Base-by-base conservation (phyloP, 2,113 vertebrate species). In the Oophaga pumilio region DNA sequence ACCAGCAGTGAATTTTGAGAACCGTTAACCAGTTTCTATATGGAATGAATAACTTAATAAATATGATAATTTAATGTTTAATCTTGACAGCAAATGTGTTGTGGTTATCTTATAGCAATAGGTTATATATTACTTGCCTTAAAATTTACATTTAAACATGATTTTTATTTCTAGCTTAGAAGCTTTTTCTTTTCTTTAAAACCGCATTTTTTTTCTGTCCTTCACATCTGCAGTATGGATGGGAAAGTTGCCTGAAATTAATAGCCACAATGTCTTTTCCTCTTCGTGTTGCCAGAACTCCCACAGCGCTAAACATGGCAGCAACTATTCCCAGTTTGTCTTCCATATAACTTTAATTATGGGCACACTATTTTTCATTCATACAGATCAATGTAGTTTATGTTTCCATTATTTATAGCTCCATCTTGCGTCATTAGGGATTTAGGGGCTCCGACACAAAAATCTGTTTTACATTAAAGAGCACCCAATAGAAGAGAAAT, bases 281-380 rank as follows among this genome's bases (percentile, higher is more conserved):
- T 53, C 4, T 43, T 50, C 71, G 26, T 6, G n/a, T 68, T 87
- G 85, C 85, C 77, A 87, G 85, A 69, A 87, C 85, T 60, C 85
- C 56, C 85, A 87, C 85, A 60, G 53, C 5, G 85, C 62, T 68
- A 22, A 64, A 64, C 24, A 77, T 62, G 69, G 17, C 71, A 74
- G 17, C 17, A 73, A 43, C 43, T 43, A 18, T 33, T 43, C 28
- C 17, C 43, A 50, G 33, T 74, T 74, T 22, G 8, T 50, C 14
- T 50, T 1, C 26, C 26, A 43, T 5, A 22, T 18, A 18, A 3
- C 8, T 43, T 43, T 33, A 71, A 15, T 71, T 15, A 71, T 33
- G 5, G 2, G 5, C 33, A 33, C 8, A 33, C 14, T 33, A 33
- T 71, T 6, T 33, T 33, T 33, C 14, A 28, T 17, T 71, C 15